These are phyloP conservation scores for Eupithecia pulchellata DNA, from an alignment of 2,888 invertebrate species.

Conservation along the genomic window DNA sequence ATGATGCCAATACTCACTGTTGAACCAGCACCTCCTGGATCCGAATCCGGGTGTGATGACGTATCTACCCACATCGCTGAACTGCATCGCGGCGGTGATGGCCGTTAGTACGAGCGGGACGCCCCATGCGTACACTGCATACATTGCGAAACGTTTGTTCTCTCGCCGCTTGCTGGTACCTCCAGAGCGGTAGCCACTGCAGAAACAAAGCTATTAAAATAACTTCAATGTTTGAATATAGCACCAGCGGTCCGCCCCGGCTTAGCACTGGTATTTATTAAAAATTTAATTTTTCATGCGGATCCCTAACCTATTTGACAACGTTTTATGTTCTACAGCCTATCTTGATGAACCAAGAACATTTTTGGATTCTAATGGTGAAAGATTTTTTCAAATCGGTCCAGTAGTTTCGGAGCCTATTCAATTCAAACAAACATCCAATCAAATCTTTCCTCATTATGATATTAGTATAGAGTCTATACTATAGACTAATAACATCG, in stretches of 20 bases:
- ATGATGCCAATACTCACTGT: constrained; percentile 80
- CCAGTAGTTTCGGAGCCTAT: no score
- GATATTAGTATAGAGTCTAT: no score
- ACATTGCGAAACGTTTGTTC: constrained; percentile 86
- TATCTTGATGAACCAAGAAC: no score
- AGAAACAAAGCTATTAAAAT: background rate
- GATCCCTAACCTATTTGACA: no score
- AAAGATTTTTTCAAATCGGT: no score
- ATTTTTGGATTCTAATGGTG: no score
- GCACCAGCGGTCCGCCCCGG: no score
- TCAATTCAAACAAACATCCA: no score
- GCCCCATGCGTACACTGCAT: constrained; percentile 89
- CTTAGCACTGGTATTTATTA: no score
- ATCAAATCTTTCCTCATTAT: no score
- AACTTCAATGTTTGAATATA: background rate
- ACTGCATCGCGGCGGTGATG: constrained; percentile 83
- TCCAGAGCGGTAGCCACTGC: constrained; percentile 83
- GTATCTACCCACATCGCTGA: constrained; percentile 65
- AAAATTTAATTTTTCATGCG: no score
- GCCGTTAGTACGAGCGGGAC: constrained; percentile 83
- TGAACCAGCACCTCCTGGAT: constrained; percentile 84
- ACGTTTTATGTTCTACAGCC: no score
- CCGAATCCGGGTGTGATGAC: constrained; percentile 86
- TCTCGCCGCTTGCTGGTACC: constrained; percentile 79
- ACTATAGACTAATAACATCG: background rate